Base-by-base conservation (phyloP, 2,113 vertebrate species). In the Menura novaehollandiae region DNA sequence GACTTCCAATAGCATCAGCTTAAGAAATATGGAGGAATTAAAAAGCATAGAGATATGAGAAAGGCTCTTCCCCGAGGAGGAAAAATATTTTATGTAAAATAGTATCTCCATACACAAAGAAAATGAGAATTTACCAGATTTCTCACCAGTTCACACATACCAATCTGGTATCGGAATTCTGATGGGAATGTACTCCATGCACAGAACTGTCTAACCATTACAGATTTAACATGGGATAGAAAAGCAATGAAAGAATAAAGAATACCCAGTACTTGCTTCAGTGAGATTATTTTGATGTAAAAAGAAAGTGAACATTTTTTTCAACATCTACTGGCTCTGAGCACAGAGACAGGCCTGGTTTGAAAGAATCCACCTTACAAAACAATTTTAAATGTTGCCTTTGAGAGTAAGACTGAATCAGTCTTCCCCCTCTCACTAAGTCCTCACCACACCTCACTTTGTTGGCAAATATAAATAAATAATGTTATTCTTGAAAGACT, bases 181-280 rank as follows among this genome's bases (percentile, higher is more conserved):
- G 13, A 33, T 27, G 13, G 21, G 39, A 75, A 63, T 0, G 0
- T 32, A 75, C 6, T 47, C 35, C 52, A 55, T 3, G 1, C 0
- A 0, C n/a, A 75, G 44, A 77, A 47, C 15, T 62, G 15, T 62
- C 58, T 84, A 74, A 69, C 7, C 4, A 7, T 43, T 44, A 26
- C 2, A 60, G 24, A 56, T 49, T 84, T 72, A 78, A 64, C 6
- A n/a, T 9, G 5, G 52, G 16, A 19, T 20, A 60, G 53, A 85
- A 95, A 85, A 60, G 11, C 39, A 72, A 63, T n/a, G 17, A 80
- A 86, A 68, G 17, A 58, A 67, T 62, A 69, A 74, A 32, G 32
- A 52, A 8, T 10, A 51, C 5, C 62, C 28, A n/a, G 9, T 46
- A 56, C 35, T 35, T 63, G 22, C 24, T 71, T 64, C 35, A 32